Evolutionary conservation across 2,888 invertebrate species (phyloP), one percentile per base, ranked within the genome.

Genomic region (Heliconius aoede): DNA sequence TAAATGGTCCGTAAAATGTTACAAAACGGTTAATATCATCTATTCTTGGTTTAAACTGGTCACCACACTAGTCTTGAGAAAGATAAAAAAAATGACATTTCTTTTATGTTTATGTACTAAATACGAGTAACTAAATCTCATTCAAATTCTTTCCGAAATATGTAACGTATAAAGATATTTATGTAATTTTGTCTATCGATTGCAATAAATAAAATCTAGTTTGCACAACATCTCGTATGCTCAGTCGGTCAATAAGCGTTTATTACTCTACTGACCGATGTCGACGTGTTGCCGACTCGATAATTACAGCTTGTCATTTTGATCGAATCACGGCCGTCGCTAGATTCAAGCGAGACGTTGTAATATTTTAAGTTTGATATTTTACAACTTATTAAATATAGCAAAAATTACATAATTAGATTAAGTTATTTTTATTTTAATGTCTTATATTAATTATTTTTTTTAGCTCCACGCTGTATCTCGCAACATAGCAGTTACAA

Each of bases 251-350:
- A 79, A 77, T 78, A 77, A 78, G 77, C 81, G 80, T 82, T 85
- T 83, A 87, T 87, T 88, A 86, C 82, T 81, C 83, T 80, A 83
- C 84, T 86, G 86, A 83, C 85, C 86, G 83, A 84, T 80, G 80
- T 82, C 85, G 76, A 76, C 72, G 26, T 46, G 79, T 91, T 90
- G 88, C 89, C 85, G 84, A 88, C 84, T 81, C 82, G 85, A 87
- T 90, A 89, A 91, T 91, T 86, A 88, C 83, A 86, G 72, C 80
- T 79, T 82, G 82, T 82, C 81, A 79, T 81, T 80, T 76, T 80
- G 76, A 81, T 76, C 80, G 76, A 80, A 80, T 81, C 77, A 76
- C 71, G 75, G 76, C 81, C 78, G 64, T 40, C 51, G 72, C 72
- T 71, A 78, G 73, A 74, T 76, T 74, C 72, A 69, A 76, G 74